Base-by-base conservation (phyloP, 2,888 invertebrate species). In the Tetanocera ferruginea region DNA sequence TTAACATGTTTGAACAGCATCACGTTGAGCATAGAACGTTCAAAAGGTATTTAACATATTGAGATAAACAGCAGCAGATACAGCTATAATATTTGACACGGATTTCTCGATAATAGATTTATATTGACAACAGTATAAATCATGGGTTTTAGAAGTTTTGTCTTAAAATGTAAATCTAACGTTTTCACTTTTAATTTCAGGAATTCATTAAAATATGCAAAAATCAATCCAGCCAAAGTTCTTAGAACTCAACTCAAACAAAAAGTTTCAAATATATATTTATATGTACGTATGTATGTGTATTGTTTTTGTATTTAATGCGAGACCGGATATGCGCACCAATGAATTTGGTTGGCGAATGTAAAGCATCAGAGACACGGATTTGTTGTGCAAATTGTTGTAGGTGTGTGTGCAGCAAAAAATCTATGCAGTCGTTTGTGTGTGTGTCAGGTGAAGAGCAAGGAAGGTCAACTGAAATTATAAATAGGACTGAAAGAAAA, bases 121-220 rank as follows among this genome's bases (percentile, higher is more conserved):
- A 6, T 60, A 11, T 60, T 9, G 60, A 14, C 28, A 60, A 14
- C 28, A 25, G 17, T 28, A 25, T 60, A 14, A 60, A 25, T 60
- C 8, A n/a, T n/a, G n/a, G n/a, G n/a, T n/a, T n/a, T 31, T 5
- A 17, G 17, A 66, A 3, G 64, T n/a, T n/a, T n/a, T n/a, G n/a
- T n/a, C n/a, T n/a, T n/a, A 28, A 17, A 34, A n/a, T 34, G 64
- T 8, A 28, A 34, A 66, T 66, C 9, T 34, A 34, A 31, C 37
- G 64, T 17, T 66, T 37, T 66, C 64, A 66, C 64, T 66, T 66
- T 66, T 37, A 4, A 64, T 34, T 23, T 62, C 17, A 62, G 28
- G 62, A 31, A 64, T 64, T 64, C 11, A 64, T 64, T 28, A 25
- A 23, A 62, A 25, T 6, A 62, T 62, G 62, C 31, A 28, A 28